A percentile compares a stretch with the other conserved stretches of the same genome.
Conservation (phyloP, 2,888 invertebrate genomes). For the Blera fallax region DNA sequence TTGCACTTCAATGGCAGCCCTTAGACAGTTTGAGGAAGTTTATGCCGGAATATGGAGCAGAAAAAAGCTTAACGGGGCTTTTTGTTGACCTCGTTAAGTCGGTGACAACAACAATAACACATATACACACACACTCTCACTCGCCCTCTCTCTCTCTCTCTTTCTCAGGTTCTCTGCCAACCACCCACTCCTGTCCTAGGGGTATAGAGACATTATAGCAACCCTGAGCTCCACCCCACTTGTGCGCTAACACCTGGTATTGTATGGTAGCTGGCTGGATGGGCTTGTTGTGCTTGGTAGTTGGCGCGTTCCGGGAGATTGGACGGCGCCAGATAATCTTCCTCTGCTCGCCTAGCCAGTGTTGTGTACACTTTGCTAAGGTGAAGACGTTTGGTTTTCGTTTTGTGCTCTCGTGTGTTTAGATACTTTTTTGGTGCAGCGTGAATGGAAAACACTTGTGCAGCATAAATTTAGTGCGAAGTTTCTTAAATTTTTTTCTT, state of each 20-base stretch:
- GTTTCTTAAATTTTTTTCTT: slow-evolving; percentile 3
- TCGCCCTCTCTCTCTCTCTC: neutral
- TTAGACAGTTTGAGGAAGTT: slow-evolving; percentile 15
- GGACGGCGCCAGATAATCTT: slow-evolving; percentile 47
- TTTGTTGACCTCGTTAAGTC: slow-evolving; percentile 43
- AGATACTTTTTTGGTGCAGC: neutral
- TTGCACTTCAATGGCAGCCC: slow-evolving; percentile 25
- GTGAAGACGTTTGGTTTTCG: slow-evolving; percentile 31
- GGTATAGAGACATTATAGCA: slow-evolving; percentile 21
- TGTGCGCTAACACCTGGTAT: neutral
- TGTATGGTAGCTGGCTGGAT: slow-evolving; percentile 4
- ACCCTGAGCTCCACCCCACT: slow-evolving; percentile 52
- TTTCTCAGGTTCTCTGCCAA: neutral
- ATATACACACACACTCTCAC: neutral
- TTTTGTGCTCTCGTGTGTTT: neutral
- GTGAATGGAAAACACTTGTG: slow-evolving; percentile 21
- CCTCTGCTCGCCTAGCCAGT: slow-evolving; percentile 52
- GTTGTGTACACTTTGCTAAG: slow-evolving; percentile 44
- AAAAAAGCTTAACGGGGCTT: slow-evolving; percentile 25
- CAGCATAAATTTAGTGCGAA: slow-evolving; percentile 30
- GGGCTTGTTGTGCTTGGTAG: neutral
- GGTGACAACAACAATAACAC: slow-evolving; percentile 16
- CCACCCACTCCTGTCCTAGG: neutral
- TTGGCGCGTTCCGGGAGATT: slow-evolving; percentile 51
- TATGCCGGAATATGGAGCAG: slow-evolving; percentile 37